A percentile compares a stretch with the other conserved stretches of the same genome.
Evolutionary conservation across 2,888 invertebrate species (phyloP).

Genomic region (Gymnosoma rotundatum): DNA sequence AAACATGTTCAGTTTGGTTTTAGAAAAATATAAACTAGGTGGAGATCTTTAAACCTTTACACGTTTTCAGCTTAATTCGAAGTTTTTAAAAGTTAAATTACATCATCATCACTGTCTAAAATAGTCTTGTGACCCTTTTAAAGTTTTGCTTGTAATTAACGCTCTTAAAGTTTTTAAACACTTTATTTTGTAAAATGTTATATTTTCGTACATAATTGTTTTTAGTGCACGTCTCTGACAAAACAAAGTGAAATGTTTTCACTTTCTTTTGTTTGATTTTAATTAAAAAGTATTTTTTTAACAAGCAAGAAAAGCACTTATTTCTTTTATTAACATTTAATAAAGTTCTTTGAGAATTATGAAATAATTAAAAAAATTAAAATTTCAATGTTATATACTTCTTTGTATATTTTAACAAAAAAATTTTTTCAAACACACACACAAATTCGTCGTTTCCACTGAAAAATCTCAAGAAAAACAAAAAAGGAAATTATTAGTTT

Average conservation of each 20-base stretch:
- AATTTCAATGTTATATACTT: too few species aligned
- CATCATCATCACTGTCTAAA: too few species aligned
- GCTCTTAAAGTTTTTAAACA: too few species aligned
- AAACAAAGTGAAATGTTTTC: constrained; percentile 22
- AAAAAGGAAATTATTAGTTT: constrained; percentile 53
- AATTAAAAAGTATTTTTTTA: constrained; percentile 70
- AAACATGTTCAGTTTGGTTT: too few species aligned
- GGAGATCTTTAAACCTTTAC: too few species aligned
- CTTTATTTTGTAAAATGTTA: too few species aligned
- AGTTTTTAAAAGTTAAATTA: too few species aligned
- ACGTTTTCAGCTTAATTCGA: too few species aligned
- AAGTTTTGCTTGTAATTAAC: too few species aligned
- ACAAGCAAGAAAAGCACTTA: constrained; percentile 36
- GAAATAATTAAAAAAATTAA: neutral
- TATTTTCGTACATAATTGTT: neutral
- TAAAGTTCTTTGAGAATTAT: constrained; percentile 67
- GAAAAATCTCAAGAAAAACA: constrained; percentile 1
- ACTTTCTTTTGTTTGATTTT: constrained; percentile 57
- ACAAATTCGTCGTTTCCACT: neutral
- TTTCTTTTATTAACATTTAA: constrained; percentile 69
- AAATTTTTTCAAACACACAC: neutral
- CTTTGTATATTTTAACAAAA: neutral
- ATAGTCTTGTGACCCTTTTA: too few species aligned
- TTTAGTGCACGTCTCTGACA: neutral
- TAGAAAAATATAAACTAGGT: too few species aligned